Base-by-base conservation (phyloP, 1,140 invertebrate genomes). In the Nasonia vitripennis region DNA sequence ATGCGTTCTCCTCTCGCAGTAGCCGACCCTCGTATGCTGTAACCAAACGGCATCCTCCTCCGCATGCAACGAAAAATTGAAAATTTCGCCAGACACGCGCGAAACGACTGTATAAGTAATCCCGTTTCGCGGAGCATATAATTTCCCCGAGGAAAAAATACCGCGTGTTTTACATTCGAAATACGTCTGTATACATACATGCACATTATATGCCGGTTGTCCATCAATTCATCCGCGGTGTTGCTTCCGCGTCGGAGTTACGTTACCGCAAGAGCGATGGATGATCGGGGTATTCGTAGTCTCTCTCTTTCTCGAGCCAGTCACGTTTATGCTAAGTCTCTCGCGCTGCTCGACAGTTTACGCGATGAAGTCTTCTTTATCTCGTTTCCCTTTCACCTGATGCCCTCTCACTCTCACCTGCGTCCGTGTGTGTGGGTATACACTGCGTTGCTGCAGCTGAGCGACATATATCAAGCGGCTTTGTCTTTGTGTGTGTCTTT, bases 311-410 rank as follows among this genome's bases (percentile, higher is more conserved):
- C 17, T 17, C 7, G n/a, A 20, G 20, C 17, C 55, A 78, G 78
- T 80, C 78, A 85, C 45, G 78, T 80, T 80, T 51, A 80, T 75
- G 45, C 27, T 79, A 84, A 79, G 45, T 71, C 67, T 5, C 34
- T 11, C 70, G 73, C 9, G n/a, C 81, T 3, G 14, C 41, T 73
- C 34, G 23, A 82, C 70, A 75, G 71, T 78, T 77, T 34, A 67
- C n/a, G n/a, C 37, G 67, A 48, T 79, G 20, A 51, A 70, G 55
- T 78, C 75, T 85, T 80, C 68, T 80, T 85, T 80, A 84, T 84
- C 27, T 84, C 41, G n/a, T 80, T 85, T 80, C 31, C 78, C 78
- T 85, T 85, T 85, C 77, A 80, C 83, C 78, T 73, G 62, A 2
- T 41, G 41, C 27, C 27, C 78, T 27, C 41, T 70, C 23, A 37